Evolutionary conservation across 1,140 invertebrate species (phyloP).

Genomic region (Doryteuthis pealeii): DNA sequence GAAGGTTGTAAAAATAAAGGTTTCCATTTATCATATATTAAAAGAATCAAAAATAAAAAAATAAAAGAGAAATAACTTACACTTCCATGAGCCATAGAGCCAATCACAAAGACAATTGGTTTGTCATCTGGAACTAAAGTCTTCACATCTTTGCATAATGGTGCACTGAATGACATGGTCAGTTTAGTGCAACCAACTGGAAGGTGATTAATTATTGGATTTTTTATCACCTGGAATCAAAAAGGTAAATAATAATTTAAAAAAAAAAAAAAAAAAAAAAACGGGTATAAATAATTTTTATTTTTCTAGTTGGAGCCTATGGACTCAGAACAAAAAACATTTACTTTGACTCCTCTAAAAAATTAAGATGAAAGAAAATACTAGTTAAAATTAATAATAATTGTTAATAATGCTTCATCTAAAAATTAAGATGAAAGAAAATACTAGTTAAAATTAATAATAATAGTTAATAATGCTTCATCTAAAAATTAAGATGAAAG

Average conservation of each 20-base stretch:
- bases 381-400: no score
- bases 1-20: no score
- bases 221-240: slow-evolving; percentile 80
- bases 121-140: slow-evolving; percentile 83
- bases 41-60: background rate
- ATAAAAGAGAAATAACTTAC: slow-evolving; percentile 59
- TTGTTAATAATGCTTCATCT: no score
- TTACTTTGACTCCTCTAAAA: no score
- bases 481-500: no score
- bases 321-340: background rate
- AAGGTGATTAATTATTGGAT: slow-evolving; percentile 91
- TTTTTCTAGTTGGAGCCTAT: background rate
- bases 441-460: no score
- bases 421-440: no score
- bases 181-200: slow-evolving; percentile 93
- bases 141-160: slow-evolving; percentile 73
- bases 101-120: slow-evolving; percentile 88
- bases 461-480: no score
- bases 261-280: background rate
- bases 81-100: slow-evolving; percentile 96
- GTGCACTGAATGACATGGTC: slow-evolving; percentile 85
- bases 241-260: slow-evolving; percentile 8
- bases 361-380: no score
- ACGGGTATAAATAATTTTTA: background rate
- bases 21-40: no score